Conservation (phyloP, 1,140 invertebrate species). For the Bombus difficillimus region DNA sequence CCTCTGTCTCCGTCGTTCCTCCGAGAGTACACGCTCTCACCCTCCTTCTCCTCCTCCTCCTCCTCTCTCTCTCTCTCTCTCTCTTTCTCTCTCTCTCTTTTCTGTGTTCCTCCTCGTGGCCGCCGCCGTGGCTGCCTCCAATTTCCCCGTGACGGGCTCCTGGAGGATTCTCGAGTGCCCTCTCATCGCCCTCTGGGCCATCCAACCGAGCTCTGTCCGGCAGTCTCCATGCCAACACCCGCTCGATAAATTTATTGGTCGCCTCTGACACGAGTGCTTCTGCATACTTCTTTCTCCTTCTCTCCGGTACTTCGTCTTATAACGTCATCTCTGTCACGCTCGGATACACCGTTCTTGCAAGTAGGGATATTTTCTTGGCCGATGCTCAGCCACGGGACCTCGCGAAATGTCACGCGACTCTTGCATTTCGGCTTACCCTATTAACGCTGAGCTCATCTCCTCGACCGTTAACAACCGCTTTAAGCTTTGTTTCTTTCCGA, state of each 20-base stretch:
- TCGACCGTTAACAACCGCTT: not conserved
- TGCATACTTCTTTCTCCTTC: slow-evolving; percentile 58
- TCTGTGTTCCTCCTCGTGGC: slow-evolving; percentile 54
- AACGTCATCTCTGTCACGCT: not conserved
- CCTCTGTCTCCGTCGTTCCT: slow-evolving; percentile 48
- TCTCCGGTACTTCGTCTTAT: slow-evolving; percentile 4
- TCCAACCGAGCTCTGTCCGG: slow-evolving; percentile 81
- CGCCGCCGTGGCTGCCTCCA: slow-evolving; percentile 74
- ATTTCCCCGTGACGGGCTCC: slow-evolving; percentile 80
- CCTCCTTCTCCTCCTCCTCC: slow-evolving; percentile 21
- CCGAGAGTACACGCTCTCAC: slow-evolving; percentile 41
- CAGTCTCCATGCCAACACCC: slow-evolving; percentile 83
- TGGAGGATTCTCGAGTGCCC: slow-evolving; percentile 82
- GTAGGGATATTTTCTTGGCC: slow-evolving; percentile 26
- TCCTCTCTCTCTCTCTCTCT: slow-evolving; percentile 8
- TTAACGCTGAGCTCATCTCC: not conserved
- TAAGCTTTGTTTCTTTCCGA: not conserved
- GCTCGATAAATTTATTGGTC: slow-evolving; percentile 84
- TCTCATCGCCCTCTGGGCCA: slow-evolving; percentile 80
- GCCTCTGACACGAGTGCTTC: slow-evolving; percentile 75
- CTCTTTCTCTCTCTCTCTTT: slow-evolving; percentile 43
- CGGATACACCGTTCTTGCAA: not conserved
- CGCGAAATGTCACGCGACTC: slow-evolving; percentile 33
- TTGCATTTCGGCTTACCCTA: not conserved
- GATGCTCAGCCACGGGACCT: slow-evolving; percentile 34